Evolutionary conservation across 2,797 vertebrate species (phyloP), one percentile per base, ranked within the genome.

Genomic region (Microctenopoma lineatum): DNA sequence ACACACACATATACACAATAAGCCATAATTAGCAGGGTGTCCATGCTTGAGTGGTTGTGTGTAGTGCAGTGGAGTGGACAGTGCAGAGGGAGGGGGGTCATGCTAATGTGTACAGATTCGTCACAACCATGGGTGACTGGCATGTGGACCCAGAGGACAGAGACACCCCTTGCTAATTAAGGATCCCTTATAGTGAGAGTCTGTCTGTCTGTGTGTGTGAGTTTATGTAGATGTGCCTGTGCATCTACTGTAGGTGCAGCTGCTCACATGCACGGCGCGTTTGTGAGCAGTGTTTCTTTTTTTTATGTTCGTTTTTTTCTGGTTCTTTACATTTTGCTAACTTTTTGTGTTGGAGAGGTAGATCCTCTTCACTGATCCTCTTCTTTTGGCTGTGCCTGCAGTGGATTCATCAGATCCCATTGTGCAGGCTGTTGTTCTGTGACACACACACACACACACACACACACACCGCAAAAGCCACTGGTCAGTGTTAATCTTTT

Each of bases 51-150:
- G 74, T 70, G 82, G 75, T 11, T 72, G 77, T 84, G 68, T 83
- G 79, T 78, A 79, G 79, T 88, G 71, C 78, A 89, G 81, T 70
- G 57, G 84, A 82, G 87, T 80, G 90, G 89, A 92, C 87, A 88
- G 85, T 83, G 60, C 60, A 66, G 61, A 71, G 59, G 69, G 69
- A 61, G 70, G 73, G 53, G 70, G 66, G 65, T 81, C 78, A 74
- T 41, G 66, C 55, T 85, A 89, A 88, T 81, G 26, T 51, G 16
- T 76, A 70, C 66, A 63, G 81, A 78, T 81, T 75, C 57, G 60
- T 79, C 85, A 70, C 65, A 52, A 42, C 57, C 45, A 47, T 66
- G 80, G 80, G 64, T 69, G 81, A 86, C 80, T 77, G 83, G 65
- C 83, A 74, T 83, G 81, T 70, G 78, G 73, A 75, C 66, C 60